phyloP scores from a whole-genome alignment of 2,888 invertebrate species.

The Drosophila ezoana region DNA sequence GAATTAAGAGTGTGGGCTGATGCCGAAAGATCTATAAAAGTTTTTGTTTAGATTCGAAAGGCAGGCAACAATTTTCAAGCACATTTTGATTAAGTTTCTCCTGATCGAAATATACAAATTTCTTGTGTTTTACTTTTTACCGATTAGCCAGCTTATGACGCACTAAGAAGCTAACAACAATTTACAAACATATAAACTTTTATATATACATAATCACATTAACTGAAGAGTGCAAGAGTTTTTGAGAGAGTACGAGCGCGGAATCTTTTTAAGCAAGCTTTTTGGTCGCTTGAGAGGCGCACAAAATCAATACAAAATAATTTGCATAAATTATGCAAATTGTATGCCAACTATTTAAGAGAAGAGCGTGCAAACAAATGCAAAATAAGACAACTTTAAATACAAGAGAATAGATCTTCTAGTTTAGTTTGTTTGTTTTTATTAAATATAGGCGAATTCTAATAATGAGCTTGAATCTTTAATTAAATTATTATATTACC shows the following conservation, averaged over 20 bases:
- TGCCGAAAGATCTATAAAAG: slow-evolving; percentile 9
- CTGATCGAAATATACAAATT: slow-evolving; percentile 8
- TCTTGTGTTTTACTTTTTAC: slow-evolving; percentile 3
- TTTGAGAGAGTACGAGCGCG: slow-evolving; percentile 30
- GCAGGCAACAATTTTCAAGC: slow-evolving; percentile 19
- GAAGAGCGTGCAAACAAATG: slow-evolving; percentile 10
- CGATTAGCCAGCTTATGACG: slow-evolving; percentile 21
- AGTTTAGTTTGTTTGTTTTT: not conserved
- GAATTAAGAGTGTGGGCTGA: slow-evolving; percentile 27
- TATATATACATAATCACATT: not conserved
- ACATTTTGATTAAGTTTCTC: slow-evolving; percentile 35
- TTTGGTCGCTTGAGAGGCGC: slow-evolving; percentile 26
- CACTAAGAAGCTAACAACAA: slow-evolving; percentile 11
- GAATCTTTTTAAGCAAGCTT: slow-evolving; percentile 37
- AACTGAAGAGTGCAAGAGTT: slow-evolving; percentile 12
- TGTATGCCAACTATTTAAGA: slow-evolving; percentile 32
- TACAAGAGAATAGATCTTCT: slow-evolving; percentile 10
- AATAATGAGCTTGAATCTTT: no score
- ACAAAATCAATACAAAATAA: slow-evolving; percentile 21
- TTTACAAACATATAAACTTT: slow-evolving; percentile 1
- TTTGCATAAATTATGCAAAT: slow-evolving; percentile 67
- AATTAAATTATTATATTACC: no score
- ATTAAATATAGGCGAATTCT: not conserved
- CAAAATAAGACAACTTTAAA: slow-evolving; percentile 5
- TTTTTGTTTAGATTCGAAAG: slow-evolving; percentile 13